phyloP scores from a whole-genome alignment of 2,797 vertebrate species.

The Paramormyrops hopkinsi region DNA sequence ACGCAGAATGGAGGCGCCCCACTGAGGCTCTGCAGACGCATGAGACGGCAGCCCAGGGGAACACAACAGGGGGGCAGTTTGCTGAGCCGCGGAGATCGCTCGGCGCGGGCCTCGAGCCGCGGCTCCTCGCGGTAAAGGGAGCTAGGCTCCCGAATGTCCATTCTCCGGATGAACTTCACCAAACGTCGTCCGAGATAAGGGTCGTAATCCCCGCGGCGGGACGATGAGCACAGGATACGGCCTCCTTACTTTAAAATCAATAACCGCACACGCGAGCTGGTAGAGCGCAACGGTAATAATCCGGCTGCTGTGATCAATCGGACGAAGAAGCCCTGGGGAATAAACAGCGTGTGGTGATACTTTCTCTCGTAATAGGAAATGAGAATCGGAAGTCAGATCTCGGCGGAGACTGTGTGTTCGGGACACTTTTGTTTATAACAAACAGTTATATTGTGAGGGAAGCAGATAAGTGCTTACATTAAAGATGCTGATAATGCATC shows the following conservation, averaged over 20 bases:
- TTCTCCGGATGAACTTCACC: background rate
- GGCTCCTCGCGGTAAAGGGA: background rate
- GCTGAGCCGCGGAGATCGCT: background rate
- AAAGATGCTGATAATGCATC: background rate
- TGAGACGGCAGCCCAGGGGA: background rate
- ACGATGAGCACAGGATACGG: background rate
- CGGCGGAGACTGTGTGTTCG: background rate
- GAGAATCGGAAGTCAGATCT: slow-evolving; percentile 7
- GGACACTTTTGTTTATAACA: slow-evolving; percentile 4
- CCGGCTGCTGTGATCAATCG: slow-evolving; percentile 2
- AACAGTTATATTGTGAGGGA: slow-evolving; percentile 3
- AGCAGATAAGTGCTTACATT: background rate
- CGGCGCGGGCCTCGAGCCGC: background rate
- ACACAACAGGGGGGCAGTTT: background rate
- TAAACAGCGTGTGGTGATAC: background rate
- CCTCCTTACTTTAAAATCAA: slow-evolving; percentile 1
- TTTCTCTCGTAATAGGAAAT: background rate
- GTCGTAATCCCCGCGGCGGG: background rate
- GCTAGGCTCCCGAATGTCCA: background rate
- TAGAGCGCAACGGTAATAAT: background rate
- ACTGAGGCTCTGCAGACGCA: background rate
- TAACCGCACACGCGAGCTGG: background rate
- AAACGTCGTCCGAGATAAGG: background rate
- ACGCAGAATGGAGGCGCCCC: background rate
- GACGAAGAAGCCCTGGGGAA: background rate